Conservation (phyloP, 2,888 invertebrate species). For the Diarsia mendica region DNA sequence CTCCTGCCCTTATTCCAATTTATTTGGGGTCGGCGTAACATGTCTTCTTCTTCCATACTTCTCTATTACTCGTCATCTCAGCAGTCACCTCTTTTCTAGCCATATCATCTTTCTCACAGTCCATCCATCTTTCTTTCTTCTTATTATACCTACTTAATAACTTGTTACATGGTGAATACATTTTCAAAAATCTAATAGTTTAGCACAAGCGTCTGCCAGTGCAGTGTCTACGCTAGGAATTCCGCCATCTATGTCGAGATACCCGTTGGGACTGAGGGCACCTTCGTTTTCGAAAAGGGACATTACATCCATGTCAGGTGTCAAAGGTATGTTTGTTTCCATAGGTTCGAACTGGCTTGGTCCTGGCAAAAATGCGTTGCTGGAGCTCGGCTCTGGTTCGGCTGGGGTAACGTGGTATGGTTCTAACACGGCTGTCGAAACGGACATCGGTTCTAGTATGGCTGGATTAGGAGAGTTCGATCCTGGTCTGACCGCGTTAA, state of each 20-base stretch:
- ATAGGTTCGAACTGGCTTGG: too few species aligned
- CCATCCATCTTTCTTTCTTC: too few species aligned
- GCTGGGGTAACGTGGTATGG: background rate
- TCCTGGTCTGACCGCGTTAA: background rate
- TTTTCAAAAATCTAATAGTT: background rate
- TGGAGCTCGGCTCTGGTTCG: background rate
- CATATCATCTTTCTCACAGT: too few species aligned
- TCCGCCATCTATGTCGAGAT: background rate
- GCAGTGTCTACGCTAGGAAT: background rate
- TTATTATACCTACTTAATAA: too few species aligned
- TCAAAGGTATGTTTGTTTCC: background rate
- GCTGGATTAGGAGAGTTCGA: background rate
- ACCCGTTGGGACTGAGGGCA: background rate
- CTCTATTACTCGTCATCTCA: too few species aligned
- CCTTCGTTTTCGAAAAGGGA: background rate
- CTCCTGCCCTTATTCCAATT: too few species aligned
- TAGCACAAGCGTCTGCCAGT: background rate
- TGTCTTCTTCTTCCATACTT: too few species aligned
- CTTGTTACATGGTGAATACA: background rate
- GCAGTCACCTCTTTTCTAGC: too few species aligned
- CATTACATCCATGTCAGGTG: constrained; percentile 3
- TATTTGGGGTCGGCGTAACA: too few species aligned
- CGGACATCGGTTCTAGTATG: background rate
- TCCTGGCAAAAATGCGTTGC: background rate
- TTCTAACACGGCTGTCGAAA: background rate